Conservation (phyloP, 2,113 vertebrate genomes). For the Pavo muticus region DNA sequence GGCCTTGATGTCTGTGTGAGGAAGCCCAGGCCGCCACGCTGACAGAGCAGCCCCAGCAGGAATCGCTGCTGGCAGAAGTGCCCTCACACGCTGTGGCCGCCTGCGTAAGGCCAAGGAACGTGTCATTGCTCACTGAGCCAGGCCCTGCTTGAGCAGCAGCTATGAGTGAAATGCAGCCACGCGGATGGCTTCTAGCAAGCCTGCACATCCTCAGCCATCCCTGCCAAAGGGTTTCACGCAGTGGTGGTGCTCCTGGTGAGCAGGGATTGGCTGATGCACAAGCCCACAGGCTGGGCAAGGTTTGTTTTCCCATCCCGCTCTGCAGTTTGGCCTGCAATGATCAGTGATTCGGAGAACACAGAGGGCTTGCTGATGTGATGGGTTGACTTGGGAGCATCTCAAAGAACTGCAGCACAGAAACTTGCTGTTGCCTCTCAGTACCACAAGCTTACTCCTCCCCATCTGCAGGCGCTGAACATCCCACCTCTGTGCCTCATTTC, state of each 20-base stretch:
- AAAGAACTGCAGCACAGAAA: not conserved
- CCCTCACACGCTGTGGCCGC: not conserved
- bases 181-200: not conserved
- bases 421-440: fast-evolving
- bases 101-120: not conserved
- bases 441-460: not conserved
- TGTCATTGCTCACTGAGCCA: not conserved
- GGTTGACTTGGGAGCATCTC: not conserved
- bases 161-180: not conserved
- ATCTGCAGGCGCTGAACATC: not conserved
- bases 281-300: not conserved
- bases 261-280: conserved; percentile 37
- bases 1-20: not conserved
- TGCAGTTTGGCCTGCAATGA: not conserved
- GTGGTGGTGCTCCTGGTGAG: not conserved
- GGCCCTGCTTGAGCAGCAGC: not conserved
- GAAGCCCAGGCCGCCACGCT: not conserved
- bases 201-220: not conserved
- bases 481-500: not conserved
- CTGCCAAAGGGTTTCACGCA: not conserved
- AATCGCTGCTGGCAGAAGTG: conserved; percentile 23
- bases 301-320: not conserved
- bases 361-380: not conserved
- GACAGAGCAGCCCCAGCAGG: not conserved
- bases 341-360: not conserved